Evolutionary conservation across 2,113 vertebrate species (phyloP).

Genomic region (Thalassoma bifasciatum): DNA sequence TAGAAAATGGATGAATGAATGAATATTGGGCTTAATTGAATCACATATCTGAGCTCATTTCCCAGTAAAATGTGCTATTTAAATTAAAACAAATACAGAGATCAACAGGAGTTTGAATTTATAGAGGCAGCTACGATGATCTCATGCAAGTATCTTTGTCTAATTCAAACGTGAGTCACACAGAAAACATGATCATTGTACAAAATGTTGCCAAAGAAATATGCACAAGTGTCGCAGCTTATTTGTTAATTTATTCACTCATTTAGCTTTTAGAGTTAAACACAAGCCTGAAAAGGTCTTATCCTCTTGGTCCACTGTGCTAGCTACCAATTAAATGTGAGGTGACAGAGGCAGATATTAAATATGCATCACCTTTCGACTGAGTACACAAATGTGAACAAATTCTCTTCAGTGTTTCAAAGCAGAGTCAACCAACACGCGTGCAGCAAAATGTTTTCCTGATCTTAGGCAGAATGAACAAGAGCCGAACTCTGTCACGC

Average conservation of each 20-base stretch:
- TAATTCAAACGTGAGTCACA: constrained; percentile 7
- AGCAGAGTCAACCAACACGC: constrained; percentile 49
- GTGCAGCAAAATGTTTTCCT: constrained; percentile 26
- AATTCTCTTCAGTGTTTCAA: constrained; percentile 53
- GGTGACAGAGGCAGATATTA: constrained; percentile 63
- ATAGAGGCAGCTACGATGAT: neutral
- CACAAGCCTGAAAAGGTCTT: constrained; percentile 61
- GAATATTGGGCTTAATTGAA: neutral
- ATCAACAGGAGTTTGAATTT: neutral
- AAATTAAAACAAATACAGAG: constrained; percentile 8
- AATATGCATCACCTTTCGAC: constrained; percentile 61
- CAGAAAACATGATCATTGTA: neutral
- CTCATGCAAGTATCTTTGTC: neutral
- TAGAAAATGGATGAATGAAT: too few relatives aligned
- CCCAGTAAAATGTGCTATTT: neutral
- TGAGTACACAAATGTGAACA: constrained; percentile 51
- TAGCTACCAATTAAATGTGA: constrained; percentile 72
- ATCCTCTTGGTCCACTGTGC: constrained; percentile 53
- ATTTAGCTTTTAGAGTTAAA: constrained; percentile 37
- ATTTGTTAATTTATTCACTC: neutral
- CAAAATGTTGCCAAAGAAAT: constrained; percentile 11
- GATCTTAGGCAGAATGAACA: constrained; percentile 47
- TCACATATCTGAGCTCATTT: neutral
- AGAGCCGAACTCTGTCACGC: constrained; percentile 14
- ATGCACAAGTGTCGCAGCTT: neutral